Percentiles rank a stretch among this genome's conserved stretches.
Conservation (phyloP, 2,888 invertebrate species). For the Epinotia ramella region DNA sequence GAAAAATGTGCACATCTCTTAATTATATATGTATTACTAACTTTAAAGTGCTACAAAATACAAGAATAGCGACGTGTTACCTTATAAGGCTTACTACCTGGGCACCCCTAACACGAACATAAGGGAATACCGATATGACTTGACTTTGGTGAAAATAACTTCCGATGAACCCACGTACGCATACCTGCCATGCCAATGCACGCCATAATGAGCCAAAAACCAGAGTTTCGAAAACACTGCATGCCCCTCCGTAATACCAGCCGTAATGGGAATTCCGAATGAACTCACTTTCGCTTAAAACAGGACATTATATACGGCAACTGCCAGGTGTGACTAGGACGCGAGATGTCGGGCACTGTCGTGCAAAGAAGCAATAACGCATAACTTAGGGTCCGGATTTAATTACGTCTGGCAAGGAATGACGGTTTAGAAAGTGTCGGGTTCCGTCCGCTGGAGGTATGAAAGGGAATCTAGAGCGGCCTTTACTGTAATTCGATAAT, state of each 20-base stretch:
- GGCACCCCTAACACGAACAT: neutral
- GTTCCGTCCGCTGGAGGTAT: constrained; percentile 23
- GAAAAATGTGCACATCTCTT: neutral
- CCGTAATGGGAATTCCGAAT: constrained; percentile 50
- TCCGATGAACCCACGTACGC: neutral
- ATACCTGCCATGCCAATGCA: constrained; percentile 22
- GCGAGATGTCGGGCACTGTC: constrained; percentile 44
- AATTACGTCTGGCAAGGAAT: constrained; percentile 46
- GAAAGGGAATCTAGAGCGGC: constrained; percentile 25
- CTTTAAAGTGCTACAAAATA: neutral
- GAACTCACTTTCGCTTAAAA: constrained; percentile 49
- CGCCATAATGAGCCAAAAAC: constrained; percentile 24
- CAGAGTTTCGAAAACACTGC: constrained; percentile 45
- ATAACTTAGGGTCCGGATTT: constrained; percentile 50
- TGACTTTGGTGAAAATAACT: constrained; percentile 1
- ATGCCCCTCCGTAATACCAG: constrained; percentile 48
- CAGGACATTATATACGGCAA: constrained; percentile 27
- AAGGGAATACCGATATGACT: neutral
- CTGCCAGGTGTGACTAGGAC: constrained; percentile 31
- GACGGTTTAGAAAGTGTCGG: constrained; percentile 44
- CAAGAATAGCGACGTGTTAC: neutral
- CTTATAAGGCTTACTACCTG: neutral
- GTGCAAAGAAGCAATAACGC: constrained; percentile 51
- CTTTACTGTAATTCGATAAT: neutral
- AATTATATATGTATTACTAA: neutral